Base-by-base conservation (phyloP, 2,797 vertebrate genomes). In the Sebastes diploproa region DNA sequence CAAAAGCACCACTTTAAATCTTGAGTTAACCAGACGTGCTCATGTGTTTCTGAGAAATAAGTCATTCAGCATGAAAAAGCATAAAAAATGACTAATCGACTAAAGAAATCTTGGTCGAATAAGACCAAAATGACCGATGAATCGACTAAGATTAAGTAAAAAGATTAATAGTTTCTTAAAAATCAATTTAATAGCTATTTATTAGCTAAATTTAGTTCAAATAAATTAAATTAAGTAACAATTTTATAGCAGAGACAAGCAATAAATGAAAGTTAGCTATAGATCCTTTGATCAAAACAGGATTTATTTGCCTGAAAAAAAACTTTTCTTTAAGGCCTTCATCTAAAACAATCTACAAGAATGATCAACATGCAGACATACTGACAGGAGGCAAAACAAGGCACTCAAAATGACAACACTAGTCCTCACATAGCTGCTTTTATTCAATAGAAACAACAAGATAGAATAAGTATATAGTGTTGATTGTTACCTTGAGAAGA, bases 401-500 rank as follows among this genome's bases (percentile, higher is more conserved):
- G 5, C 8, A 4, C 50, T n/a, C 7, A 54, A 54, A n/a, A 54
- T 54, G 20, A 54, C 20, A 54, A 56, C 23, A 2, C 5, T 29
- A 60, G 58, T 30, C 16, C 8, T 30, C 58, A 60, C 58, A 30
- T 2, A 60, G 27, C 22, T 56, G 55, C 22, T 56, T 23, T 56
- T 25, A 56, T 25, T 25, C 12, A 25, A 20, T 36, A 18, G 5
- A 34, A 18, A 65, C 14, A 25, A 65, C 14, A 2, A 38, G 1
- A 23, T 30, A 60, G 16, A 18, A 59, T 8, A 3, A n/a, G 36
- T 1, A n/a, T 12, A 66, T 1, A 5, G n/a, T 2, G 3, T 12
- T 13, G 55, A 2, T 6, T 1, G 13, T 95, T 94, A 99, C 98
- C 96, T 98, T 98, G 9, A 99, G 89, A 27, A 99, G 95, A 68